phyloP scores from a whole-genome alignment of 2,888 invertebrate species.

The Alsophila aescularia region DNA sequence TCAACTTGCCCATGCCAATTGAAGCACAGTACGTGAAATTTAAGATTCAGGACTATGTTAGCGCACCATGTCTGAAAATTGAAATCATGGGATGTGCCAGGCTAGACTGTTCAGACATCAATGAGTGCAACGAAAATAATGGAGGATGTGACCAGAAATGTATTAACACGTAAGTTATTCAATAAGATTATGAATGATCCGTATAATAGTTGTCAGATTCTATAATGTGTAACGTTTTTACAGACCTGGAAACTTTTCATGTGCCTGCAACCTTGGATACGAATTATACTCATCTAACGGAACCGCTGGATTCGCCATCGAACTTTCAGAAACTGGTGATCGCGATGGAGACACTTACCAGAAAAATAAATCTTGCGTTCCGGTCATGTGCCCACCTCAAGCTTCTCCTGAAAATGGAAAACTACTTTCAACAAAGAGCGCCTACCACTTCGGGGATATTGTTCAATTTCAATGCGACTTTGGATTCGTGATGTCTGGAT shows the following conservation, averaged over 20 bases:
- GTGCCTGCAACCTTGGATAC: slow-evolving; percentile 95
- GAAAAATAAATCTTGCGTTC: slow-evolving; percentile 97
- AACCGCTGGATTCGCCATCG: slow-evolving; percentile 93
- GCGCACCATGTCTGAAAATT: slow-evolving; percentile 94
- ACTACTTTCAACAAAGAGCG: slow-evolving; percentile 90
- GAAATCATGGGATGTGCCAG: slow-evolving; percentile 97
- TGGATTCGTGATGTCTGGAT: slow-evolving; percentile 96
- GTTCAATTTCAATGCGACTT: slow-evolving; percentile 97
- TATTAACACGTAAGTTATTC: slow-evolving; percentile 87
- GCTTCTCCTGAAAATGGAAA: slow-evolving; percentile 93
- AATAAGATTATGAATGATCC: not conserved
- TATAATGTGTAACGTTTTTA: slow-evolving; percentile 31
- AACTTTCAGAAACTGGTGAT: slow-evolving; percentile 92
- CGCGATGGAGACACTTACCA: slow-evolving; percentile 95
- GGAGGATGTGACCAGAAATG: slow-evolving; percentile 98
- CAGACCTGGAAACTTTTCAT: slow-evolving; percentile 93
- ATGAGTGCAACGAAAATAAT: slow-evolving; percentile 93
- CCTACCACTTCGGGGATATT: slow-evolving; percentile 95
- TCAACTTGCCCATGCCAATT: slow-evolving; percentile 95
- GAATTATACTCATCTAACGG: slow-evolving; percentile 95
- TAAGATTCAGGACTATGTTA: slow-evolving; percentile 93
- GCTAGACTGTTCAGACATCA: slow-evolving; percentile 94
- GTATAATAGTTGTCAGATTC: not conserved
- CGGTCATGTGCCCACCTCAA: slow-evolving; percentile 93
- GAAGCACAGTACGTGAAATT: slow-evolving; percentile 95